A percentile compares a stretch with the other conserved stretches of the same genome.
These are phyloP conservation scores for Hippocampus comes DNA, from an alignment of 2,113 vertebrate species.

Conservation along the genomic window DNA sequence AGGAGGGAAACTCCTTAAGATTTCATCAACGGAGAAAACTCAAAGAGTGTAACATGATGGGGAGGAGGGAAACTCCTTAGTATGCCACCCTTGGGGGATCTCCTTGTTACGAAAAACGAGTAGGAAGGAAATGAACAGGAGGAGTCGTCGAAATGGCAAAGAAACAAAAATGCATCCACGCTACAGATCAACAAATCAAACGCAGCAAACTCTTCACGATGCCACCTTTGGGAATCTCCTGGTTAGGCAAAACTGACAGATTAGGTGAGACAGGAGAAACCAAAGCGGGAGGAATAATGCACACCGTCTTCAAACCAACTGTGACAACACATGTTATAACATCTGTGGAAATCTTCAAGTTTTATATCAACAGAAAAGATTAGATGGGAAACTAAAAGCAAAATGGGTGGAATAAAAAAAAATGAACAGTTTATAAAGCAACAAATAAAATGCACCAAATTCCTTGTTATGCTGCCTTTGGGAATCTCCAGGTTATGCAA, in stretches of 20 bases:
- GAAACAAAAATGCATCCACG: not conserved
- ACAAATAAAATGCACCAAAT: not conserved
- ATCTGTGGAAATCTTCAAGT: too few species aligned
- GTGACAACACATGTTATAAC: too few species aligned
- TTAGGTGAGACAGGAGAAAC: not conserved
- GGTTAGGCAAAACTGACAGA: not conserved
- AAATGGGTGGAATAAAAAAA: too few species aligned
- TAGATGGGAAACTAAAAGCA: too few species aligned
- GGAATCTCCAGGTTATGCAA: not conserved
- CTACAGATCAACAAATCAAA: not conserved
- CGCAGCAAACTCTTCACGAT: not conserved
- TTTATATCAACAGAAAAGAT: too few species aligned
- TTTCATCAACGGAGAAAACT: not conserved
- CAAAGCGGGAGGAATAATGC: too few species aligned
- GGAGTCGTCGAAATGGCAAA: slow-evolving; percentile 26
- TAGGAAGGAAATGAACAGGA: slow-evolving; percentile 28
- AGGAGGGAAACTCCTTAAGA: not conserved
- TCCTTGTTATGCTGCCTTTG: not conserved
- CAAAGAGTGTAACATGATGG: not conserved
- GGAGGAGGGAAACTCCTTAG: not conserved
- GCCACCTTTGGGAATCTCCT: not conserved
- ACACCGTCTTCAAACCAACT: too few species aligned
- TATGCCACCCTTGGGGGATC: not conserved
- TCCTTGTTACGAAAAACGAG: not conserved
- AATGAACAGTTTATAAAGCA: too few species aligned